A percentile compares a stretch with the other conserved stretches of the same genome.
Evolutionary conservation across 2,797 vertebrate genomes (phyloP).

Genomic region (Australoheros facetus): DNA sequence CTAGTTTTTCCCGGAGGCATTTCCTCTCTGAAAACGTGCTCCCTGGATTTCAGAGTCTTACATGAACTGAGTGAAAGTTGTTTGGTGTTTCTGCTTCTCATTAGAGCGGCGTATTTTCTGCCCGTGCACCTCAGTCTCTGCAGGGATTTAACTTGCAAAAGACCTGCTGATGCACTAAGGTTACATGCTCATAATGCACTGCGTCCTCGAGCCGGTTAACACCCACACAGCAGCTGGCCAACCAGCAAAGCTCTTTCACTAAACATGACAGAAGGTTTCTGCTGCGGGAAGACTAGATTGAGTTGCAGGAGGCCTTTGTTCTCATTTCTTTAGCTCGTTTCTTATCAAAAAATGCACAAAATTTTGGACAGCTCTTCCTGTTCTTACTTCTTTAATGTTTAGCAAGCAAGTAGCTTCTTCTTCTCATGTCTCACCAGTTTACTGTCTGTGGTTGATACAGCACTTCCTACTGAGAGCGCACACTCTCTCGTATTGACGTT

Average conservation of each 20-base stretch:
- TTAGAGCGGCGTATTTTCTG: conserved; percentile 15
- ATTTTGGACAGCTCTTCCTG: conserved; percentile 11
- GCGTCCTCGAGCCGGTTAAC: neutral
- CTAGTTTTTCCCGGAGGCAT: neutral
- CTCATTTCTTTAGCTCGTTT: conserved; percentile 22
- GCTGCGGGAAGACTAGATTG: conserved; percentile 15
- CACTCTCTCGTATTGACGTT: conserved; percentile 25
- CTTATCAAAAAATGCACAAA: conserved; percentile 47
- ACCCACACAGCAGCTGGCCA: neutral
- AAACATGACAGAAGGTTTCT: conserved; percentile 32
- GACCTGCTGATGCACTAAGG: neutral
- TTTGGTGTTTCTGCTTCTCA: neutral
- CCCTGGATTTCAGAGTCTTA: conserved; percentile 41
- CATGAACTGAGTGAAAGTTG: conserved; percentile 22
- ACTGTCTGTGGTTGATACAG: conserved; percentile 20
- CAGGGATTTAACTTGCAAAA: conserved; percentile 45
- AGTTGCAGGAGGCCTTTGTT: conserved; percentile 20
- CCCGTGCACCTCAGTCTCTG: conserved; percentile 4
- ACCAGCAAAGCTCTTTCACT: neutral
- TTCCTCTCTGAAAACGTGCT: conserved; percentile 16
- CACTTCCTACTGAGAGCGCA: conserved; percentile 14
- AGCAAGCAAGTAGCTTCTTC: conserved; percentile 3
- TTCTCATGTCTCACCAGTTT: conserved; percentile 23
- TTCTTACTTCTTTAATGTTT: conserved; percentile 13
- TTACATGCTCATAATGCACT: neutral